A percentile compares a stretch with the other conserved stretches of the same genome.
These are phyloP conservation scores for Oncorhynchus clarkii DNA, from an alignment of 2,113 vertebrate species.

Conservation along the genomic window DNA sequence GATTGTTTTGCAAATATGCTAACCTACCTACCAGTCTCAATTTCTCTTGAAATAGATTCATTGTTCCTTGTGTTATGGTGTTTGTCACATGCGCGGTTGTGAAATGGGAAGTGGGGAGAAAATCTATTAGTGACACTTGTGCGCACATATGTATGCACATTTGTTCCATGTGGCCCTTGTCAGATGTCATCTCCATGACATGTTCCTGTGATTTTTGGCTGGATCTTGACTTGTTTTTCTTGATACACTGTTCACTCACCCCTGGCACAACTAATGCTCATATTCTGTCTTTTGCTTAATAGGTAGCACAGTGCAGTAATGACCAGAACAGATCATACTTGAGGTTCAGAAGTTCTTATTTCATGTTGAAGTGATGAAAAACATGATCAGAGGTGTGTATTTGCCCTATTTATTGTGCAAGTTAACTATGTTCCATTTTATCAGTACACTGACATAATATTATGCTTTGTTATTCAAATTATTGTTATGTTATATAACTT, in stretches of 20 bases:
- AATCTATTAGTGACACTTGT: not conserved
- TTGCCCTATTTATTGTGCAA: not conserved
- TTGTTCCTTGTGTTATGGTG: not conserved
- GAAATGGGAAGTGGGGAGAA: not conserved
- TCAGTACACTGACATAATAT: not conserved
- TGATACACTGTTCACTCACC: no score
- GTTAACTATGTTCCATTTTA: not conserved
- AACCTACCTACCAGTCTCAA: not conserved
- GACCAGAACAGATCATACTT: constrained; percentile 10
- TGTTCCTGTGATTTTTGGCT: no score
- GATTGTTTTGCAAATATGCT: not conserved
- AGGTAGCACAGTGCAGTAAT: constrained; percentile 46
- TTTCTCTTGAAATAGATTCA: constrained; percentile 1
- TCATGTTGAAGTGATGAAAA: constrained; percentile 22
- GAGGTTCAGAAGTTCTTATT: not conserved
- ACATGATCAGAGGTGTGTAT: constrained; percentile 63
- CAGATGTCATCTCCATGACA: no score
- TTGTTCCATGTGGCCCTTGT: not conserved
- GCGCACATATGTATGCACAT: not conserved
- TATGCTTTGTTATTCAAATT: no score
- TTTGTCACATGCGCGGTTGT: not conserved
- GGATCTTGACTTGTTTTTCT: no score
- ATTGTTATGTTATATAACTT: not conserved
- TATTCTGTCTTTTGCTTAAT: not conserved
- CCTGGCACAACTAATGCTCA: no score